These are phyloP conservation scores for Lasioglossum zephyrum DNA, from an alignment of 2,888 invertebrate genomes.

Conservation along the genomic window DNA sequence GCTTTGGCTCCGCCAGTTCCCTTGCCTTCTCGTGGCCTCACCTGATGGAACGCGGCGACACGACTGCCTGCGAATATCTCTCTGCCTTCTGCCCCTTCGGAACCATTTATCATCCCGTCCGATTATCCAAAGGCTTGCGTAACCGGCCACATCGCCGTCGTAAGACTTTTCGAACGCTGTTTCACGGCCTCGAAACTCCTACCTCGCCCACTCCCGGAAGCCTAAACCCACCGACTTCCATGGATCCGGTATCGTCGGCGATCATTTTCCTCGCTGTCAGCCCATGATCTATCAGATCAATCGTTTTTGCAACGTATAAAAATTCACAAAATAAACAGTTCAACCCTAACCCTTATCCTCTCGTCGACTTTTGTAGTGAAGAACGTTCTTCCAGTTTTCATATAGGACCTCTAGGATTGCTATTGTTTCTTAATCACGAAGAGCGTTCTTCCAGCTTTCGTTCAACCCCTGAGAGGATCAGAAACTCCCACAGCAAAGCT, in stretches of 20 bases:
- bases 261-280: background rate
- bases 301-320: background rate
- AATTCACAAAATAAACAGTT: background rate
- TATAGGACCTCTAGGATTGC: no score
- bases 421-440: background rate
- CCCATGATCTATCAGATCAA: background rate
- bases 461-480: background rate
- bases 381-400: no score
- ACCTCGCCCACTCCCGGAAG: constrained; percentile 8
- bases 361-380: no score
- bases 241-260: background rate
- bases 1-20: background rate
- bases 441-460: background rate
- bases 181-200: background rate
- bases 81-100: background rate
- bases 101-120: constrained; percentile 35
- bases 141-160: constrained; percentile 8
- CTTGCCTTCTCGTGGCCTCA: background rate
- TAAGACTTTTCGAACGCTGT: background rate
- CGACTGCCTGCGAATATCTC: constrained; percentile 26
- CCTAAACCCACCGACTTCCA: background rate
- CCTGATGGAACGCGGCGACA: constrained; percentile 50
- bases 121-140: constrained; percentile 43
- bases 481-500: background rate
- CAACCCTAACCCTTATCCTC: background rate